Percentiles rank a stretch among this genome's conserved stretches.
These are phyloP conservation scores for Drosophila carrolli DNA, from an alignment of 1,140 invertebrate species.

Conservation along the genomic window DNA sequence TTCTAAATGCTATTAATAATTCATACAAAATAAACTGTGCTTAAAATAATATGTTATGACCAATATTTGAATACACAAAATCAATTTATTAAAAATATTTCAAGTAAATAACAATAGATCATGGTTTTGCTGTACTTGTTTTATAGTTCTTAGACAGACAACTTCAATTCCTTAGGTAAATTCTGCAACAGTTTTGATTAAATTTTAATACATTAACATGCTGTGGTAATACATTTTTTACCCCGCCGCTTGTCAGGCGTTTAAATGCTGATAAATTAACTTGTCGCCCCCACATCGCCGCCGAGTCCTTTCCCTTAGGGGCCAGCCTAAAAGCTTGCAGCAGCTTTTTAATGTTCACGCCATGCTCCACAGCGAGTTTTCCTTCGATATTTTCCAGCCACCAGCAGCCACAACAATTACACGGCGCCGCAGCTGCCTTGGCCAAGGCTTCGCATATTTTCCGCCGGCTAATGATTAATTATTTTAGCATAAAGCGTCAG, in stretches of 20 bases:
- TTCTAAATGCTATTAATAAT: too few relatives aligned
- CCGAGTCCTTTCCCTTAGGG: conserved; percentile 5
- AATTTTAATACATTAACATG: conserved; percentile 54
- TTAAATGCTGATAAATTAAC: conserved; percentile 83
- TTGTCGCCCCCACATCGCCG: conserved; percentile 40
- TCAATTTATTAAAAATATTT: background rate
- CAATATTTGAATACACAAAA: too few relatives aligned
- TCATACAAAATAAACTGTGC: too few relatives aligned
- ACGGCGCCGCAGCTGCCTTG: conserved; percentile 56
- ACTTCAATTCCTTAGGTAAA: background rate
- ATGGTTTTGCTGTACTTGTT: background rate
- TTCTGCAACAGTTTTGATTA: conserved; percentile 14
- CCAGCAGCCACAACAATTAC: conserved; percentile 72
- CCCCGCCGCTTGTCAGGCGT: conserved; percentile 61
- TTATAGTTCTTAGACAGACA: background rate
- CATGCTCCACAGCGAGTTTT: conserved; percentile 8
- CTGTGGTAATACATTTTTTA: conserved; percentile 46
- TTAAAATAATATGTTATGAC: too few relatives aligned
- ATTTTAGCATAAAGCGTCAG: conserved; percentile 83
- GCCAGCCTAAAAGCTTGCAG: conserved; percentile 52
- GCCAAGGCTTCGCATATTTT: conserved; percentile 70
- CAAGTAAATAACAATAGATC: background rate
- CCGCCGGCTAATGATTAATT: conserved; percentile 78
- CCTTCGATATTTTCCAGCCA: conserved; percentile 3
- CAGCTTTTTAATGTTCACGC: conserved; percentile 68